phyloP scores from a whole-genome alignment of 2,888 invertebrate genomes.

The Limnephilus rhombicus region DNA sequence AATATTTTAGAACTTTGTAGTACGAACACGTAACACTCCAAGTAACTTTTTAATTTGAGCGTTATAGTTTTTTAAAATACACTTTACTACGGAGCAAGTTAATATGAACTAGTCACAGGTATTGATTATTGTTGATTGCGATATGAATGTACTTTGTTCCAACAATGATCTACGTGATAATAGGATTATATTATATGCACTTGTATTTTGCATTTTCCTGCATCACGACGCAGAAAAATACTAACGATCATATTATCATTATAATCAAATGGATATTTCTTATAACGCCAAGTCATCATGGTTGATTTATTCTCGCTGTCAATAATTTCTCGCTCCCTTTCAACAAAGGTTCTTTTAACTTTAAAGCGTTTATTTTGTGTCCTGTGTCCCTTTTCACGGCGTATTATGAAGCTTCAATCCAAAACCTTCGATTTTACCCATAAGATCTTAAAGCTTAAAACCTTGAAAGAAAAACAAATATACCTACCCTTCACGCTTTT shows the following conservation, averaged over 20 bases:
- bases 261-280: not conserved
- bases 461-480: slow-evolving; percentile 17
- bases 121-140: too few relatives aligned
- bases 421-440: not conserved
- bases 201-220: not conserved
- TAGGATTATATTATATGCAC: not conserved
- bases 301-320: not conserved
- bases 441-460: not conserved
- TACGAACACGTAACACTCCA: too few relatives aligned
- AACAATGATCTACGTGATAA: not conserved
- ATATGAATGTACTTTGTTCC: not conserved
- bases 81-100: too few relatives aligned
- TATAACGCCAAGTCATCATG: not conserved
- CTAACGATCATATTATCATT: not conserved
- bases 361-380: not conserved
- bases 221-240: not conserved
- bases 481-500: not conserved
- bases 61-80: too few relatives aligned
- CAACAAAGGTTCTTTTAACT: slow-evolving; percentile 13
- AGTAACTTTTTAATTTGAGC: too few relatives aligned
- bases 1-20: too few relatives aligned
- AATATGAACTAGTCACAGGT: too few relatives aligned
- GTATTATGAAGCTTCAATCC: slow-evolving; percentile 11
- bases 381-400: slow-evolving; percentile 16
- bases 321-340: not conserved